These are phyloP conservation scores for Brachionus calyciflorus DNA, from an alignment of 1,140 invertebrate species.

Conservation along the genomic window DNA sequence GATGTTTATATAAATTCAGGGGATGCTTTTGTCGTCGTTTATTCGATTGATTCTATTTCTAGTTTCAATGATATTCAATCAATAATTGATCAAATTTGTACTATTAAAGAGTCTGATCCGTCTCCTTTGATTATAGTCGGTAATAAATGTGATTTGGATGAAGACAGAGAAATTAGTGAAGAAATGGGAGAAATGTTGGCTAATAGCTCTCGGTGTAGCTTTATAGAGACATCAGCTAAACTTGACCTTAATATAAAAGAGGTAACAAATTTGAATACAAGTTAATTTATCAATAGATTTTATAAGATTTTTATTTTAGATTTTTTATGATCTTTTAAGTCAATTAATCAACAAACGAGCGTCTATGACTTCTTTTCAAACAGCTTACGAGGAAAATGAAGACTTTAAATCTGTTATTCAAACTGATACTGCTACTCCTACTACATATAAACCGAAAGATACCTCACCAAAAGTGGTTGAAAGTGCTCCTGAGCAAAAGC, in stretches of 20 bases:
- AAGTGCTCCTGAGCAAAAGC: too few species aligned
- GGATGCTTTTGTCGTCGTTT: constrained; percentile 97
- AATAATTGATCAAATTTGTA: constrained; percentile 93
- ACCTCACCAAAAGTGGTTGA: too few species aligned
- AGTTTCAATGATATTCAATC: constrained; percentile 99
- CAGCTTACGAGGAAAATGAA: too few species aligned
- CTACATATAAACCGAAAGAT: too few species aligned
- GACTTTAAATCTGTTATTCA: too few species aligned
- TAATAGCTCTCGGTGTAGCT: constrained; percentile 91
- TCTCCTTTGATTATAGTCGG: constrained; percentile 96
- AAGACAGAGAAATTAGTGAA: constrained; percentile 92
- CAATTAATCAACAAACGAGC: too few species aligned
- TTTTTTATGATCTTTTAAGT: too few species aligned
- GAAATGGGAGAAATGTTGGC: constrained; percentile 94
- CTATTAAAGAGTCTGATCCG: constrained; percentile 92
- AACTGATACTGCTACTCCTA: too few species aligned
- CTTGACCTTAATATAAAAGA: constrained; percentile 99
- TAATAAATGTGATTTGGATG: constrained; percentile 99
- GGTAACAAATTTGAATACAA: too few species aligned
- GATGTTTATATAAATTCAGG: constrained; percentile 99
- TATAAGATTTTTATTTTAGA: too few species aligned
- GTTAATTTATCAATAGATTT: too few species aligned
- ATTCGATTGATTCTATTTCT: constrained; percentile 97
- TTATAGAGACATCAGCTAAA: constrained; percentile 98
- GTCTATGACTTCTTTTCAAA: too few species aligned